Conservation (phyloP, 2,888 invertebrate genomes). For the Fragum whitleyi region DNA sequence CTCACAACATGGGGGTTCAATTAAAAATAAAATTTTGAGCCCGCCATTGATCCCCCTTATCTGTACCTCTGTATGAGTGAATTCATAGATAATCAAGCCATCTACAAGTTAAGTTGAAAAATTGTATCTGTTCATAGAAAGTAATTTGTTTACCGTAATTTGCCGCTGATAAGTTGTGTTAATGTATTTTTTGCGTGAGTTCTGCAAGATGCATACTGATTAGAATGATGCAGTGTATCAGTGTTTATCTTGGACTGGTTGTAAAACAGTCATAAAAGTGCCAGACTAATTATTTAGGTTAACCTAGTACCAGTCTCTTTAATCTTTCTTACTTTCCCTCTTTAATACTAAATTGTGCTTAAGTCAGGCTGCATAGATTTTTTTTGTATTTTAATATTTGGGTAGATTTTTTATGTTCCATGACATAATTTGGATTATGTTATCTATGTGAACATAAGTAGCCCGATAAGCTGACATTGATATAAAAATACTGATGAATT, state of each 20-base stretch:
- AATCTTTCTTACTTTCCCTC: conserved; percentile 1
- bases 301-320: conserved; percentile 23
- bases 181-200: conserved; percentile 1
- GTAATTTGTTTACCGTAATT: neutral
- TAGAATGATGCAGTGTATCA: conserved; percentile 18
- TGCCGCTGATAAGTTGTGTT: neutral
- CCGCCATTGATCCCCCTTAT: too few relatives aligned
- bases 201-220: conserved; percentile 10
- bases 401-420: too few relatives aligned
- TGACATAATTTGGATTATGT: too few relatives aligned
- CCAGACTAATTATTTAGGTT: conserved; percentile 29
- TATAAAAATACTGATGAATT: too few relatives aligned
- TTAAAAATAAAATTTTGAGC: too few relatives aligned
- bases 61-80: too few relatives aligned
- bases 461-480: too few relatives aligned
- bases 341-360: neutral
- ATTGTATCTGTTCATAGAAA: neutral
- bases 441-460: too few relatives aligned
- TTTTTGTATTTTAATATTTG: too few relatives aligned
- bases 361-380: too few relatives aligned
- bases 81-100: neutral
- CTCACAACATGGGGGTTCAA: too few relatives aligned
- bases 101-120: neutral
- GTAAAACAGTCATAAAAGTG: conserved; percentile 31
- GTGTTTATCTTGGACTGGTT: conserved; percentile 20